These are phyloP conservation scores for Cryptoblepharus egeriae DNA, from an alignment of 2,797 vertebrate genomes.

Conservation along the genomic window DNA sequence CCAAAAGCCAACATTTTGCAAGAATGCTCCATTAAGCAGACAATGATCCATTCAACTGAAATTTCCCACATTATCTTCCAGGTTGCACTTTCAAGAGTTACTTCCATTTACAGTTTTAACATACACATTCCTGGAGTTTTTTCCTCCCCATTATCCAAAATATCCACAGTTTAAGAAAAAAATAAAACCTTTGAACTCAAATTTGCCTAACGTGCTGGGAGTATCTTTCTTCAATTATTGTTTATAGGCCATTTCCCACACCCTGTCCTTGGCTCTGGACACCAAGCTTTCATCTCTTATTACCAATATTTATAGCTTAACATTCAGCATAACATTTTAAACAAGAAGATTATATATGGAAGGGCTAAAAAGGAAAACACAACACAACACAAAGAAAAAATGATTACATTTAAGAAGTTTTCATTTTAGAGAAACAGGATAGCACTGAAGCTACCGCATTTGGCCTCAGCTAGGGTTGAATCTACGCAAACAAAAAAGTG, in stretches of 20 bases:
- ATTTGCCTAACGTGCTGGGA: not conserved
- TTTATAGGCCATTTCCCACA: not conserved
- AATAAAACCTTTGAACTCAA: not conserved
- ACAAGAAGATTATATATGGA: not conserved
- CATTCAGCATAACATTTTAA: not conserved
- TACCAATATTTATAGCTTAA: not conserved
- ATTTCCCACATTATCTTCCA: not conserved
- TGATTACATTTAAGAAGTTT: not conserved
- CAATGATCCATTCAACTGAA: not conserved
- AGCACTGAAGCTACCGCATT: not conserved
- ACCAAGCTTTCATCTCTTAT: not conserved
- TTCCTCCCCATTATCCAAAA: too few species aligned
- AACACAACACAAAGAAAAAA: not conserved
- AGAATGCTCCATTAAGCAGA: not conserved
- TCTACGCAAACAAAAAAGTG: not conserved
- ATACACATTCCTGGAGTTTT: too few species aligned
- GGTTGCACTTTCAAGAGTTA: not conserved
- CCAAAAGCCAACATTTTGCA: not conserved
- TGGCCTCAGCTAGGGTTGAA: not conserved
- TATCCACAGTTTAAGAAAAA: not conserved
- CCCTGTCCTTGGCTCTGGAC: not conserved
- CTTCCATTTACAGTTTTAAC: not conserved
- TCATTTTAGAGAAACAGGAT: slow-evolving; percentile 5
- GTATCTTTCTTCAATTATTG: not conserved
- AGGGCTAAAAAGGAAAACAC: not conserved